These are phyloP conservation scores for Meta bourneti DNA, from an alignment of 2,888 invertebrate genomes.

Conservation along the genomic window DNA sequence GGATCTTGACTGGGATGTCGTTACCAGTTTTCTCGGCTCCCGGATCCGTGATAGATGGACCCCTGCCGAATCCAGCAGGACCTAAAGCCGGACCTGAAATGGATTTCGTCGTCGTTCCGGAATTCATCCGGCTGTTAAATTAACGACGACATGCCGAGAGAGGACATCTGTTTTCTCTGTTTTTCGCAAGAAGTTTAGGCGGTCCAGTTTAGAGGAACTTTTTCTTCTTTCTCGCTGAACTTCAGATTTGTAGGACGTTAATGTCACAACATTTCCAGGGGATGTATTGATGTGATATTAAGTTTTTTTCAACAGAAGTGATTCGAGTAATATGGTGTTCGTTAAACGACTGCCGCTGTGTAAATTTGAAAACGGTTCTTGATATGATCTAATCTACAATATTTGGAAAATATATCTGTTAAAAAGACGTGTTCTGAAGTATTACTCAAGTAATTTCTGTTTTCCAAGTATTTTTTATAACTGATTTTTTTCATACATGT, in stretches of 20 bases:
- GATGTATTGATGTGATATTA: neutral
- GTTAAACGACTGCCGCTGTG: no score
- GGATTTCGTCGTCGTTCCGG: conserved; percentile 69
- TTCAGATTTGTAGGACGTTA: neutral
- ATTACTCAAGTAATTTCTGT: no score
- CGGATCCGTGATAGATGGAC: conserved; percentile 58
- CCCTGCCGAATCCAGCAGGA: conserved; percentile 61
- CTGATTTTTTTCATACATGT: no score
- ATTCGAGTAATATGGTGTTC: no score
- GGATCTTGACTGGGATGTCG: conserved; percentile 30
- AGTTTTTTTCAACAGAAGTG: neutral
- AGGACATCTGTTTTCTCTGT: conserved; percentile 67
- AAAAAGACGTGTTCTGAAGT: no score
- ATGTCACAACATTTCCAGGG: neutral
- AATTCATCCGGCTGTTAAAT: conserved; percentile 70
- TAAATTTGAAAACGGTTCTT: no score
- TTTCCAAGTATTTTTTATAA: no score
- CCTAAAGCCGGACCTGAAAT: conserved; percentile 70
- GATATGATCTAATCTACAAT: no score
- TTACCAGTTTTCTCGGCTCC: conserved; percentile 53
- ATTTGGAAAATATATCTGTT: no score
- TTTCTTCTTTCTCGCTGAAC: neutral
- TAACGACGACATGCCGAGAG: conserved; percentile 65
- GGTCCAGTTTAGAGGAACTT: conserved; percentile 35
- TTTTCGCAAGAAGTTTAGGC: conserved; percentile 28